Evolutionary conservation across 2,113 vertebrate genomes (phyloP).

Genomic region (Serilophus lunatus): DNA sequence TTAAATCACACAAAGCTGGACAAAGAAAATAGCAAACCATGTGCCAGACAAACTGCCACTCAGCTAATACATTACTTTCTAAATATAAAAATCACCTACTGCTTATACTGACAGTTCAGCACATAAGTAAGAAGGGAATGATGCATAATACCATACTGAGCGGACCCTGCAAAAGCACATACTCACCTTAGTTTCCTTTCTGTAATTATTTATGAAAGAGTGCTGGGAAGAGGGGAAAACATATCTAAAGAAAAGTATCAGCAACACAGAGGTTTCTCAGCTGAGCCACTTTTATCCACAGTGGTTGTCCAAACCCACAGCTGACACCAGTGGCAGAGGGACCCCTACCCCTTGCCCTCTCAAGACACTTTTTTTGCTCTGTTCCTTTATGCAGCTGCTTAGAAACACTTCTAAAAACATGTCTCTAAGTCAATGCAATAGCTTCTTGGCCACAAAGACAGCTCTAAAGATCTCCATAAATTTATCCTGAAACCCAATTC

Average conservation of each 20-base stretch:
- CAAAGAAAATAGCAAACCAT: neutral
- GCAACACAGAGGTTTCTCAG: neutral
- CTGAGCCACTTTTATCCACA: neutral
- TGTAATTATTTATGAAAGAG: neutral
- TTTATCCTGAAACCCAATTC: neutral
- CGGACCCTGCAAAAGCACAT: neutral
- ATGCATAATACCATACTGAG: neutral
- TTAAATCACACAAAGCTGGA: conserved; percentile 4
- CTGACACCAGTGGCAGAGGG: neutral
- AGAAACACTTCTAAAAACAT: neutral
- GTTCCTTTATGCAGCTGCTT: neutral
- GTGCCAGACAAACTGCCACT: neutral
- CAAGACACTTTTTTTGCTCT: neutral
- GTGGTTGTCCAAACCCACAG: neutral
- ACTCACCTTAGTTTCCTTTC: neutral
- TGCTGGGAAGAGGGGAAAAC: neutral
- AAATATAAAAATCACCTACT: conserved; percentile 33
- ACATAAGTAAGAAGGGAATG: neutral
- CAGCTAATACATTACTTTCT: conserved; percentile 23
- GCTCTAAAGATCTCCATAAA: neutral
- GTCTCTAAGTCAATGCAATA: neutral
- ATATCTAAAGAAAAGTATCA: neutral
- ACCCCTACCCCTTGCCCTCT: neutral
- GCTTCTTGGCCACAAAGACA: neutral
- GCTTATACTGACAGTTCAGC: neutral